Base-by-base conservation (phyloP, 2,113 vertebrate genomes). In the Sialia sialis region DNA sequence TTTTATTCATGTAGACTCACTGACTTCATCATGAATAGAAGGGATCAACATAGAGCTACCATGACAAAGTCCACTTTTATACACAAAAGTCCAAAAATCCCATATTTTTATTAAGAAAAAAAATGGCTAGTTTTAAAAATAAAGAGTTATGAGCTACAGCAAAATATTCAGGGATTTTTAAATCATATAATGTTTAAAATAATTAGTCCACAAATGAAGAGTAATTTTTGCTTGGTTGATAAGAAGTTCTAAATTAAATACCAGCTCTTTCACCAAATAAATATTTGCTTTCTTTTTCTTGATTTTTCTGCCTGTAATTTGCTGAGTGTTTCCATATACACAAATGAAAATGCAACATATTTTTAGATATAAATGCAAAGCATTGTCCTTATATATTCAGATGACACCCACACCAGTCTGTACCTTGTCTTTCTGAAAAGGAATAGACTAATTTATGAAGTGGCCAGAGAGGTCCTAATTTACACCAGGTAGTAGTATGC, bases 101-200 rank as follows among this genome's bases (percentile, higher is more conserved):
- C 1, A 46, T 49, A 6, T 46, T 68, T 75, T 2, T 48, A 32
- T 38, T 70, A 41, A 14, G 7, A 21, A 66, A 62, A 48, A 38
- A 62, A 43, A 26, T 0, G 1, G 0, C 4, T 48, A 27, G 0
- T 19, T 54, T 84, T n/a, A 36, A 39, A 92, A 87, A 43, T 10
- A 46, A 5, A 19, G 2, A 11, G 3, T 17, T 22, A 38, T 46
- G 6, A 46, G 2, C 9, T 54, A 30, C 16, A 80, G 21, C 1
- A 56, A 73, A 36, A n/a, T 55, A 32, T 44, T 29, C 46, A 14
- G 32, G 10, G 7, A 4, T 39, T 60, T 78, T 70, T 16, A 3
- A 36, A 41, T 48, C 1, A 34, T 4, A 1, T 14, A 54, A 13
- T 34, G 1, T 60, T 72, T 38, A 72, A 76, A 73, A 73, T 44